phyloP scores from a whole-genome alignment of 1,140 invertebrate species.

The Drosophila bipectinata region DNA sequence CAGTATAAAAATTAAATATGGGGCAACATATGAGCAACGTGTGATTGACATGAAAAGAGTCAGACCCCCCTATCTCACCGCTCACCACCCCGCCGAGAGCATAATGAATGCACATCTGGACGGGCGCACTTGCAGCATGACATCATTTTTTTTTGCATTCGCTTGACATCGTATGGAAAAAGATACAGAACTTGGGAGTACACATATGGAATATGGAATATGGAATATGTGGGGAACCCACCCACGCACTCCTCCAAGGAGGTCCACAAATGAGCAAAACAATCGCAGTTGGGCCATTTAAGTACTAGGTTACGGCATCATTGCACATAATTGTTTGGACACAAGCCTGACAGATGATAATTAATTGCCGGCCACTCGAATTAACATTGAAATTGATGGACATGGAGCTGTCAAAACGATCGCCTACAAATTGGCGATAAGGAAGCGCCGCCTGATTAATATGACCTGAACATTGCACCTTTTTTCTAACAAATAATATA shows the following conservation, averaged over 20 bases:
- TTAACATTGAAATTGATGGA: slow-evolving; percentile 64
- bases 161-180: slow-evolving; percentile 67
- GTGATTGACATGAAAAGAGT: slow-evolving; percentile 75
- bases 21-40: slow-evolving; percentile 72
- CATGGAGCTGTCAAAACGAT: slow-evolving; percentile 45
- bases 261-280: slow-evolving; percentile 17
- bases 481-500: background rate
- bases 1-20: slow-evolving; percentile 48
- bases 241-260: slow-evolving; percentile 28
- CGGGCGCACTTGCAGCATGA: slow-evolving; percentile 78
- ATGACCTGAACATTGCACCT: slow-evolving; percentile 16
- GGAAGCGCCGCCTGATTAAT: slow-evolving; percentile 34
- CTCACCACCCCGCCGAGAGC: slow-evolving; percentile 25
- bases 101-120: slow-evolving; percentile 81
- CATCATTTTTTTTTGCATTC: slow-evolving; percentile 68
- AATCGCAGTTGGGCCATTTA: slow-evolving; percentile 19
- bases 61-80: slow-evolving; percentile 33
- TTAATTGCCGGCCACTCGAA: slow-evolving; percentile 72
- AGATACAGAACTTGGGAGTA: slow-evolving; percentile 20
- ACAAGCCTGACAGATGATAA: slow-evolving; percentile 76
- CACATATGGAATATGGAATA: slow-evolving; percentile 13
- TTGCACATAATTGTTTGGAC: slow-evolving; percentile 69
- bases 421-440: slow-evolving; percentile 31
- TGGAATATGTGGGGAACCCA: slow-evolving; percentile 23
- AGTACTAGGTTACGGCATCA: slow-evolving; percentile 34